Evolutionary conservation across 2,888 invertebrate species (phyloP), one percentile per base, ranked within the genome.

Genomic region (Dryobota labecula): DNA sequence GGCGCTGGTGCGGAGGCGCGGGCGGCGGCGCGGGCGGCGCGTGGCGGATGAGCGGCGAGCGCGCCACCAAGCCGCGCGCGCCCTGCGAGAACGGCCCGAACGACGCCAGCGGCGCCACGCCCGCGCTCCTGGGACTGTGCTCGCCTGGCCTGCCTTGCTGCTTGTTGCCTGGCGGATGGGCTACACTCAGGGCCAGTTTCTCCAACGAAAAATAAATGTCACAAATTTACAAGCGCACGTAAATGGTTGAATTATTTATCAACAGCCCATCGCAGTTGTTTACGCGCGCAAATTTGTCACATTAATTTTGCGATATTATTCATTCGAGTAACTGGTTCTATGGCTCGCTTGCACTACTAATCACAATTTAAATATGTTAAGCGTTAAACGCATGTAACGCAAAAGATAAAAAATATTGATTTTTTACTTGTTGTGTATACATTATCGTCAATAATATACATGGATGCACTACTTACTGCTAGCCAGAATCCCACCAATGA

Each of bases 11-110:
- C 73, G 97, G 97, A 27, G 97, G 96, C 71, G 97, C 97, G 36
- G 97, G 84, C 96, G 70, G 97, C 95, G 81, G 97, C 94, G 64
- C 9, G 47, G 97, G 97, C 33, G 97, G 96, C 75, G 98, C 97
- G 93, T 99, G 99, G 71, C 98, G 97, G 75, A 99, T 98, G 45
- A 99, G 96, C 30, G 98, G 98, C 65, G 99, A 98, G 87, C 98
- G 98, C 91, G 99, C 99, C 56, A 98, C 98, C 58, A 99, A 95
- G 7, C 98, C 98, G 87, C 98, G 98, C 67, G 97, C 97, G 87
- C 98, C 98, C 92, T 97, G 93, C 86, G 97, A 94, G 94, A 94
- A 93, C 54, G 95, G 95, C 0, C 95, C 94, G 89, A 95, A 95
- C 60, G 93, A 77, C 4, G 94, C 93, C 73, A 91, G 69, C 58